Base-by-base conservation (phyloP, 2,797 vertebrate species). In the Eutrigla gurnardus region DNA sequence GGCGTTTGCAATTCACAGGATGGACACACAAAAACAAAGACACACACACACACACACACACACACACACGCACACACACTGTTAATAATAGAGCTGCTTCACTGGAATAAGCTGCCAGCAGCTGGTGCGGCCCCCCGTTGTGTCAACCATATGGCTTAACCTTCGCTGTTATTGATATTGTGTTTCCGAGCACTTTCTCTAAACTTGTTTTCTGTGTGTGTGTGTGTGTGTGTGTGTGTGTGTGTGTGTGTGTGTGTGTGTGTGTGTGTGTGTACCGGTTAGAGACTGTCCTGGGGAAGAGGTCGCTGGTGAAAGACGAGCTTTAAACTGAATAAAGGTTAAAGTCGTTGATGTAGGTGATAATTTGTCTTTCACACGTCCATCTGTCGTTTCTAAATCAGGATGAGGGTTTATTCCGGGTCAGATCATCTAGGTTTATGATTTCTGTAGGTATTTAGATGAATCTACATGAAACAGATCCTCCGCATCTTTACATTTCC, bases 21-120 rank as follows among this genome's bases (percentile, higher is more conserved):
- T 40, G 13, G 10, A 63, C 47, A 70, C 25, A 65, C 70, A 71
- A 15, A 42, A 10, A 43, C 17, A 58, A 17, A 8, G 25, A 25
- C 39, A 45, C n/a, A n/a, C n/a, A n/a, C n/a, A 55, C 65, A 70
- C 37, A 50, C 68, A 59, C 59, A 59, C 33, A 52, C 36, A 70
- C 65, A 70, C 59, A 74, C 61, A 55, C 12, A 54, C 37, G n/a
- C 11, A 25, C 17, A 52, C 7, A 74, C 36, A 64, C 84, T 85
- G 78, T 79, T 71, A 83, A 87, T 89, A 86, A 77, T 59, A 63
- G 46, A 17, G 18, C 40, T 46, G 53, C 50, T 45, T 67, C 57
- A 63, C 50, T 59, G 35, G 59, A 50, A 74, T 67, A 62, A 80
- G 70, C 66, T 61, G 58, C 37, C 18, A 77, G 77, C 90, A 93